phyloP scores from a whole-genome alignment of 1,140 invertebrate genomes.

The Cotesia vestalis region DNA sequence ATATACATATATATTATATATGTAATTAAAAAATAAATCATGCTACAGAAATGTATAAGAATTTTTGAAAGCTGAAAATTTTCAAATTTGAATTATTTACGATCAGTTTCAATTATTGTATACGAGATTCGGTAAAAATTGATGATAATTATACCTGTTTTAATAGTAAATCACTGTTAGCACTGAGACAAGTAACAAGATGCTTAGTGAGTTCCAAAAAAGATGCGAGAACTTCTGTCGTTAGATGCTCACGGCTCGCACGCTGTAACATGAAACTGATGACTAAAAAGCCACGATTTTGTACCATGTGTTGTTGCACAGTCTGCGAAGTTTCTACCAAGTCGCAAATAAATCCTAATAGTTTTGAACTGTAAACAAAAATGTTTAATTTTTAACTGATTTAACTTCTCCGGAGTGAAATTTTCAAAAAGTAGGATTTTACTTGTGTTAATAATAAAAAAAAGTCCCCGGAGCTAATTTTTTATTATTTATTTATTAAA shows the following conservation, averaged over 20 bases:
- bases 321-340: conserved; percentile 95
- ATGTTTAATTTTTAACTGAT: conserved; percentile 10
- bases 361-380: conserved; percentile 82
- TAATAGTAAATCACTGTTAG: conserved; percentile 91
- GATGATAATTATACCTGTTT: conserved; percentile 81
- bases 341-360: conserved; percentile 97
- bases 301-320: conserved; percentile 98
- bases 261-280: conserved; percentile 97
- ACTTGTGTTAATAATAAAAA: too few species aligned
- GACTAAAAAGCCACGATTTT: conserved; percentile 96
- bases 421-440: not conserved
- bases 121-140: not conserved
- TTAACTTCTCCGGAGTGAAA: conserved; percentile 16
- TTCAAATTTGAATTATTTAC: too few species aligned
- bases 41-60: too few species aligned
- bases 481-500: too few species aligned
- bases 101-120: not conserved
- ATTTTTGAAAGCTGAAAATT: too few species aligned
- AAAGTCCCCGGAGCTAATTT: too few species aligned
- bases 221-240: conserved; percentile 89
- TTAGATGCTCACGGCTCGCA: conserved; percentile 92
- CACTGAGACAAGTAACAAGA: conserved; percentile 91
- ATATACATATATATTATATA: too few species aligned
- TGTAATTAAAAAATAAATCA: too few species aligned
- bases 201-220: conserved; percentile 96